Evolutionary conservation across 2,797 vertebrate genomes (phyloP).

Genomic region (Aplochiton taeniatus): DNA sequence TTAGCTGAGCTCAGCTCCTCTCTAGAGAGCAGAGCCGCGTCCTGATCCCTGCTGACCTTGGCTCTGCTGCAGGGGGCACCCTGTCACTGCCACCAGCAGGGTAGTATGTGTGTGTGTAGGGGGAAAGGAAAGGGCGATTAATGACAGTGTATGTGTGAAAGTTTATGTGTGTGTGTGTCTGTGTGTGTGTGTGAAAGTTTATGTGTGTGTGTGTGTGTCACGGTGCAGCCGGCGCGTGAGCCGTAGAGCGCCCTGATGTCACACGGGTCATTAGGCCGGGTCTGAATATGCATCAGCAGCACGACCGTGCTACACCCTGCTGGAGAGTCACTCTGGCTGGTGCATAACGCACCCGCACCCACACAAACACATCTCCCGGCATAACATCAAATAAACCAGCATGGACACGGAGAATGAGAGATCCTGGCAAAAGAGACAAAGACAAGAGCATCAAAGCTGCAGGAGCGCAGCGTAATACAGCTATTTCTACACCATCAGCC

Average conservation of each 20-base stretch:
- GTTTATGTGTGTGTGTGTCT: no score
- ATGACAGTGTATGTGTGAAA: not conserved
- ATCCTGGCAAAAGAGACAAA: conserved; percentile 64
- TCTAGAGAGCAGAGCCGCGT: conserved; percentile 50
- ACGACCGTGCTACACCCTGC: conserved; percentile 51
- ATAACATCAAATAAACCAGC: conserved; percentile 30
- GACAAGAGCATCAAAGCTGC: conserved; percentile 67
- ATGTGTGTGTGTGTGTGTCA: conserved; percentile 9
- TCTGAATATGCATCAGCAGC: conserved; percentile 59
- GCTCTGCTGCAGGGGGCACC: conserved; percentile 49
- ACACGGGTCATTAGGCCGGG: conserved; percentile 46
- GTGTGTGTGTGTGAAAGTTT: conserved; percentile 1
- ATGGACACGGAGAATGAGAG: conserved; percentile 63
- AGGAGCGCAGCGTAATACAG: conserved; percentile 44
- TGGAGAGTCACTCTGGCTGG: conserved; percentile 51
- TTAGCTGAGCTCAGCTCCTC: conserved; percentile 57
- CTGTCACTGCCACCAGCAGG: conserved; percentile 61
- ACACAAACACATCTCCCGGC: conserved; percentile 26
- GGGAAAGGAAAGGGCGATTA: not conserved
- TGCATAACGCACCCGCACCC: conserved; percentile 34
- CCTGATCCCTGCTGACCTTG: conserved; percentile 65
- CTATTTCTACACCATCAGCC: conserved; percentile 53
- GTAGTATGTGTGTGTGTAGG: not conserved
- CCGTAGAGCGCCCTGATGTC: conserved; percentile 19
- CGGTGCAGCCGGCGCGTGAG: conserved; percentile 6